Evolutionary conservation across 2,113 vertebrate species (phyloP).

Genomic region (Sceloporus tristichus): DNA sequence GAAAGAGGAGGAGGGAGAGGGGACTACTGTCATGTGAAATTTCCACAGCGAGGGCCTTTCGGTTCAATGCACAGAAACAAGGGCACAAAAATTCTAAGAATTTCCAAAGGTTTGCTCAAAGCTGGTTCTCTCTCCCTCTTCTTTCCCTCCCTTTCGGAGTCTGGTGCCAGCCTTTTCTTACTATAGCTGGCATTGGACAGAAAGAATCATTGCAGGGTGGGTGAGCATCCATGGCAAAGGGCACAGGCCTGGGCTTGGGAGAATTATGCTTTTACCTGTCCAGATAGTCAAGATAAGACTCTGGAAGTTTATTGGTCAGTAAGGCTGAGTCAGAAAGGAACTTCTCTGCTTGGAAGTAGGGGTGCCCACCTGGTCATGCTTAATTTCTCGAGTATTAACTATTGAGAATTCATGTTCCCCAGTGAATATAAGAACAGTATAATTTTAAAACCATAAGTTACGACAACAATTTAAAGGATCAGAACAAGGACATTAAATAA

Average conservation of each 20-base stretch:
- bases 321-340: neutral
- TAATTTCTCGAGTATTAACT: too few relatives aligned
- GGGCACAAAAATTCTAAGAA: constrained; percentile 78
- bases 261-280: constrained; percentile 36
- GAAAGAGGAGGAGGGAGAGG: too few relatives aligned
- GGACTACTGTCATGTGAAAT: too few relatives aligned
- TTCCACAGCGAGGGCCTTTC: too few relatives aligned
- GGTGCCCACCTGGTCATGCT: neutral
- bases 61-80: too few relatives aligned
- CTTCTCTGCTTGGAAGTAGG: neutral
- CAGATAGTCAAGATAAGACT: constrained; percentile 34
- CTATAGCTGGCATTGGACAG: constrained; percentile 34
- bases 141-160: neutral
- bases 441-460: too few relatives aligned
- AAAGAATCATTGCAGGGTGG: constrained; percentile 57
- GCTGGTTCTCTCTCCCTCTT: constrained; percentile 7
- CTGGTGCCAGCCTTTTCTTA: neutral
- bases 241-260: constrained; percentile 18
- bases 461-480: too few relatives aligned
- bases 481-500: too few relatives aligned
- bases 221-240: constrained; percentile 19
- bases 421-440: too few relatives aligned
- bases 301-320: neutral
- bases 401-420: neutral
- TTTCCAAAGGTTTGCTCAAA: constrained; percentile 75